phyloP scores from a whole-genome alignment of 1,140 invertebrate species.

The Globodera rostochiensis region DNA sequence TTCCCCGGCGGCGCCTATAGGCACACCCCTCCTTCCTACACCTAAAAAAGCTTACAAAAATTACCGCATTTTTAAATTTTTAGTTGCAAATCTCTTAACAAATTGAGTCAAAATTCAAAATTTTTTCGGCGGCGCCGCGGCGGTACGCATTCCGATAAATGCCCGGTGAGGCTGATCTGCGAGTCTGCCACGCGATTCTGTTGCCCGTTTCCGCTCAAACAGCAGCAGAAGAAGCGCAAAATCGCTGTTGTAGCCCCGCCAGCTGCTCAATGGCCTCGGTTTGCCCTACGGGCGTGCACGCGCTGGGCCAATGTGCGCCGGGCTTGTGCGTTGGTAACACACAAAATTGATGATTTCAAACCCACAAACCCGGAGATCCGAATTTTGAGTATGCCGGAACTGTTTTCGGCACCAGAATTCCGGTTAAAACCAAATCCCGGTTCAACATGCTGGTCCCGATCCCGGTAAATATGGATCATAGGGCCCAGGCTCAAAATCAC shows the following conservation, averaged over 20 bases:
- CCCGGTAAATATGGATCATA: too few relatives aligned
- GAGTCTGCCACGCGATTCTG: slow-evolving; percentile 49
- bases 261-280: slow-evolving; percentile 14
- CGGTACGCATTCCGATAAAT: slow-evolving; percentile 30
- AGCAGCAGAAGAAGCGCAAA: neutral
- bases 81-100: too few relatives aligned
- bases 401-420: too few relatives aligned
- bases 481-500: too few relatives aligned
- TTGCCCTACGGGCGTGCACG: neutral
- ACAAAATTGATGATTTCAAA: too few relatives aligned
- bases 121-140: neutral
- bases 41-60: too few relatives aligned
- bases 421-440: too few relatives aligned
- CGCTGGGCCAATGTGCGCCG: neutral
- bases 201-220: slow-evolving; percentile 47
- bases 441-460: too few relatives aligned
- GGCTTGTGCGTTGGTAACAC: neutral
- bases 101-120: neutral
- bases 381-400: too few relatives aligned
- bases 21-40: too few relatives aligned
- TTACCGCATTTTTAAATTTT: neutral
- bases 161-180: slow-evolving; percentile 60
- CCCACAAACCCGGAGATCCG: too few relatives aligned
- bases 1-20: too few relatives aligned
- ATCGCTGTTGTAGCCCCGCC: neutral